Conservation (phyloP, 2,797 vertebrate species). For the Schizothorax lantsangensis region DNA sequence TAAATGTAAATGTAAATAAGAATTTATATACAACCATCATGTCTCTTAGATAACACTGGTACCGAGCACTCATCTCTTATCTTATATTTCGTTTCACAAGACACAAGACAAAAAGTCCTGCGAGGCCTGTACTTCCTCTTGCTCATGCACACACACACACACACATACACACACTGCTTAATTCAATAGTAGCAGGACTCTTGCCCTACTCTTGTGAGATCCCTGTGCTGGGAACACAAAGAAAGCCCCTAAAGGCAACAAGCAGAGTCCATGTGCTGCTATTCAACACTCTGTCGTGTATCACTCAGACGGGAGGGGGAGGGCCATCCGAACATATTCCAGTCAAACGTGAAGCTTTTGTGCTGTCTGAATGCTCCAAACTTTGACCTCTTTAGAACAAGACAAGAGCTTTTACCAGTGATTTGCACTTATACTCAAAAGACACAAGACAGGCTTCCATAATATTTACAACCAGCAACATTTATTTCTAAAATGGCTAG, state of each 20-base stretch:
- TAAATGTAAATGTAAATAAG: no score
- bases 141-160: constrained; percentile 4
- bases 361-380: constrained; percentile 14
- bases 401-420: background rate
- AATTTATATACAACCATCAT: background rate
- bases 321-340: constrained; percentile 8
- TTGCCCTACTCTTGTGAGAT: constrained; percentile 32
- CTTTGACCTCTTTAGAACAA: background rate
- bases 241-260: constrained; percentile 50
- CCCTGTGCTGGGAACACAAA: constrained; percentile 54
- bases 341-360: constrained; percentile 29
- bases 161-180: background rate
- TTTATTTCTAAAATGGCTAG: background rate
- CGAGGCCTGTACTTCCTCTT: constrained; percentile 2
- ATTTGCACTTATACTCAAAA: background rate
- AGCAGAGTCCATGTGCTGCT: constrained; percentile 43
- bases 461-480: background rate
- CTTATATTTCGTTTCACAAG: background rate
- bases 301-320: constrained; percentile 26
- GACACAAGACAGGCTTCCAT: background rate
- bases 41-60: background rate
- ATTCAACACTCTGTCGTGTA: constrained; percentile 39
- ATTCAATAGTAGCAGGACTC: constrained; percentile 11
- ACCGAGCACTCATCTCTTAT: background rate
- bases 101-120: constrained; percentile 1